A percentile compares a stretch with the other conserved stretches of the same genome.
Evolutionary conservation across 2,888 invertebrate species (phyloP).

Genomic region (Oxystoma pomonae): DNA sequence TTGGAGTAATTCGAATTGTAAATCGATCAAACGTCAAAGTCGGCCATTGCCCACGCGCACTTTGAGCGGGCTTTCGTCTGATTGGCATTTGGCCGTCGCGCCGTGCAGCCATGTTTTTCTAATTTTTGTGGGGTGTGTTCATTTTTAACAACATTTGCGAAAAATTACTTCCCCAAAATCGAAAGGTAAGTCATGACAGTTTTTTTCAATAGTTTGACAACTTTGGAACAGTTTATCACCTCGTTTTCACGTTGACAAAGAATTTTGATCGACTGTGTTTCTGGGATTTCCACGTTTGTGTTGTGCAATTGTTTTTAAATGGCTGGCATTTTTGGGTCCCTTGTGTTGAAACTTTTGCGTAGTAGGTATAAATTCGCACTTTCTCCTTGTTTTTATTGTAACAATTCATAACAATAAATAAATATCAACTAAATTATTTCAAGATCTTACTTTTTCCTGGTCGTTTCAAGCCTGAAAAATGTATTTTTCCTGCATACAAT

Average conservation of each 20-base stretch:
- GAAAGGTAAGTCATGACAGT: not conserved
- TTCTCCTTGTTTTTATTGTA: not conserved
- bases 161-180: not conserved
- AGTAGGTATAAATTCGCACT: no score
- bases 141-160: not conserved
- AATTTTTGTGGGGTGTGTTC: constrained; percentile 60
- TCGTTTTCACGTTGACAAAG: not conserved
- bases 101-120: constrained; percentile 72
- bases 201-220: not conserved
- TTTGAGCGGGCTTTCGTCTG: constrained; percentile 40
- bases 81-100: constrained; percentile 44
- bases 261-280: not conserved
- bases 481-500: no score
- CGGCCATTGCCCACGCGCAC: constrained; percentile 33
- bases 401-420: no score
- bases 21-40: not conserved
- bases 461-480: no score
- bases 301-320: not conserved
- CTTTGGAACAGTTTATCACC: not conserved
- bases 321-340: not conserved
- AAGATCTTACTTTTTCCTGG: no score
- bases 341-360: not conserved
- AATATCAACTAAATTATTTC: no score
- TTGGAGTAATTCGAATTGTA: no score
- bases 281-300: not conserved